Evolutionary conservation across 2,113 vertebrate genomes (phyloP).

Genomic region (Clinocottus analis): DNA sequence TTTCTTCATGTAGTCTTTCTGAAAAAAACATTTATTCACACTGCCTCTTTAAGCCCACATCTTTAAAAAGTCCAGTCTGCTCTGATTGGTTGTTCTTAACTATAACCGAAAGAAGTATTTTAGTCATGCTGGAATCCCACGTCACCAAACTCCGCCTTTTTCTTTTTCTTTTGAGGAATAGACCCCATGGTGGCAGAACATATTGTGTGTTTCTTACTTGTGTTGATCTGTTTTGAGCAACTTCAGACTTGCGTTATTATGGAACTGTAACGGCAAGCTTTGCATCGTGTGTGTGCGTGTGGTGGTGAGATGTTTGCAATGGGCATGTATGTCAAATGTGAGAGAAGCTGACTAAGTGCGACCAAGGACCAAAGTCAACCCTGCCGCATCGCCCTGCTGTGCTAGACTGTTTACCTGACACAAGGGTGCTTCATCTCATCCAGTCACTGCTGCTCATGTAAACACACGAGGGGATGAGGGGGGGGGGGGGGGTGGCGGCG

Average conservation of each 20-base stretch:
- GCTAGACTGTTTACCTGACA: conserved; percentile 78
- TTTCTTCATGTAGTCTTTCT: background rate
- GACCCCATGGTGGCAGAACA: background rate
- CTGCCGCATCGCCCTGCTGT: conserved; percentile 67
- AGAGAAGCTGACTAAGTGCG: conserved; percentile 66
- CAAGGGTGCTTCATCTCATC: conserved; percentile 75
- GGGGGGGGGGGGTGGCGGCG: too few relatives aligned
- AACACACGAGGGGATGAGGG: conserved; percentile 67
- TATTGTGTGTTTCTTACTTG: background rate
- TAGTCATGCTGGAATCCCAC: background rate
- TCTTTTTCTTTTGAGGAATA: background rate
- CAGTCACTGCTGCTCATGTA: conserved; percentile 66
- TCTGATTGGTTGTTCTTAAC: background rate
- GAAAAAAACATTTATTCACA: background rate
- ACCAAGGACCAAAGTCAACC: conserved; percentile 75
- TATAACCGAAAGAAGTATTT: background rate
- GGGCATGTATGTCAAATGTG: conserved; percentile 24
- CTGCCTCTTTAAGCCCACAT: background rate
- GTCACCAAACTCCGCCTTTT: background rate
- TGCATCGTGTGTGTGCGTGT: background rate
- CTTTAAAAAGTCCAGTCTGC: background rate
- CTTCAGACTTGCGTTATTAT: background rate
- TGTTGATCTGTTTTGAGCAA: background rate
- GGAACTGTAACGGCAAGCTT: background rate
- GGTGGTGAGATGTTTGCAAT: background rate